Evolutionary conservation across 2,888 invertebrate genomes (phyloP), one percentile per base, ranked within the genome.

Genomic region (Platycheirus rosarum): DNA sequence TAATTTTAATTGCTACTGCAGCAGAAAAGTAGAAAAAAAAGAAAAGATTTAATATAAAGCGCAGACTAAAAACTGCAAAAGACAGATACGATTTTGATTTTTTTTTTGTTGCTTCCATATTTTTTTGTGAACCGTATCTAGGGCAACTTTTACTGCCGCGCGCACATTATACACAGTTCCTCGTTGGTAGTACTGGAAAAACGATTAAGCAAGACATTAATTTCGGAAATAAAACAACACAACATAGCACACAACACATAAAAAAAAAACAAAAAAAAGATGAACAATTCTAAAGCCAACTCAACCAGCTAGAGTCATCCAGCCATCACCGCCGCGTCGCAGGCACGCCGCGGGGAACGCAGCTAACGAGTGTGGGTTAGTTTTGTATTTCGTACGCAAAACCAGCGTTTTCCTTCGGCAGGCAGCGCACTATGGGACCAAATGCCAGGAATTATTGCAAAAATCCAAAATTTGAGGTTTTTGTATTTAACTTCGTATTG

Each of bases 151-250:
- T 80, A 80, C 79, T 80, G 51, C 57, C 32, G 69, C 69, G 62
- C 62, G 69, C 42, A 69, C 57, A n/a, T n/a, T n/a, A n/a, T 69
- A 40, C 42, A 49, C 63, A 35, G 65, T 79, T 79, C 78, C 78
- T 55, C 48, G 53, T 71, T 60, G 20, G 13, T 42, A 57, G 75
- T 76, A 80, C 80, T 80, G 80, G 80, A 80, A 80, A 80, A 80
- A 46, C 80, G 70, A 80, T 80, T 80, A 80, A 75, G 79, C 65
- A 80, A 75, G 60, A 75, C 75, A 80, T 80, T 76, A 75, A 80
- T 76, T 71, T 73, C 60, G 51, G 73, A 78, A 73, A 73, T 73
- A 42, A 66, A 44, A 60, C 57, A 60, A 60, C 18, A n/a, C n/a
- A n/a, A n/a, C n/a, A n/a, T n/a, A 42, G n/a, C 35, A 35, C 3